Evolutionary conservation across 1,140 invertebrate genomes (phyloP).

Genomic region (Drosophila yakuba): DNA sequence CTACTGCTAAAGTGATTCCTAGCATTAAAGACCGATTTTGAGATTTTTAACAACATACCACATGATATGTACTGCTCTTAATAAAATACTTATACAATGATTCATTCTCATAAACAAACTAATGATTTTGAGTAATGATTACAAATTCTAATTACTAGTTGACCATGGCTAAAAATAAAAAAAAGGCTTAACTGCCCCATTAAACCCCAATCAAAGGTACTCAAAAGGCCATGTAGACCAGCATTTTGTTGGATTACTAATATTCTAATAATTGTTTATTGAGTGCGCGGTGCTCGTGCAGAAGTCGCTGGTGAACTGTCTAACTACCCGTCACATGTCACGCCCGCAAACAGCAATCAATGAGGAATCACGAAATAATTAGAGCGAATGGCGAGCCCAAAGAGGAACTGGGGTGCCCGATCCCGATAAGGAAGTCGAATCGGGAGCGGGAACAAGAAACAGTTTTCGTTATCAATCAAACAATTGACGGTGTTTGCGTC

Average conservation of each 20-base stretch:
- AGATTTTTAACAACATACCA: too few species aligned
- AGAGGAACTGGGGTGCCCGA: slow-evolving; percentile 20
- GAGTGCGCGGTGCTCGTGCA: not conserved
- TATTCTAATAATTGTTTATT: slow-evolving; percentile 5
- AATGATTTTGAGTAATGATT: too few species aligned
- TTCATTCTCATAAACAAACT: too few species aligned
- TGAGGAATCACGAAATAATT: slow-evolving; percentile 74
- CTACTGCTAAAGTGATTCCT: not conserved
- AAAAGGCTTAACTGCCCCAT: not conserved
- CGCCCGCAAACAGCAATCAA: slow-evolving; percentile 61
- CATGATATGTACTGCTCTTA: too few species aligned
- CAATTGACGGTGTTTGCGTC: slow-evolving; percentile 46
- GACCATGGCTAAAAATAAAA: not conserved
- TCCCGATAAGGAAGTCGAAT: slow-evolving; percentile 31
- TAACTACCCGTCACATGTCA: slow-evolving; percentile 60
- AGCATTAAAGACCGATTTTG: not conserved
- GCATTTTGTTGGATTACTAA: slow-evolving; percentile 13
- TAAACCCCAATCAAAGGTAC: not conserved
- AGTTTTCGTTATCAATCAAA: slow-evolving; percentile 59
- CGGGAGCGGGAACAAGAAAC: slow-evolving; percentile 39
- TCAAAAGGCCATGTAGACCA: not conserved
- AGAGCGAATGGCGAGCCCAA: slow-evolving; percentile 45
- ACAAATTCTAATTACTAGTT: too few species aligned
- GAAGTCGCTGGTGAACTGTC: slow-evolving; percentile 7
- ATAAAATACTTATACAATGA: too few species aligned